Conservation (phyloP, 2,113 vertebrate genomes). For the Stigmatopora argus region DNA sequence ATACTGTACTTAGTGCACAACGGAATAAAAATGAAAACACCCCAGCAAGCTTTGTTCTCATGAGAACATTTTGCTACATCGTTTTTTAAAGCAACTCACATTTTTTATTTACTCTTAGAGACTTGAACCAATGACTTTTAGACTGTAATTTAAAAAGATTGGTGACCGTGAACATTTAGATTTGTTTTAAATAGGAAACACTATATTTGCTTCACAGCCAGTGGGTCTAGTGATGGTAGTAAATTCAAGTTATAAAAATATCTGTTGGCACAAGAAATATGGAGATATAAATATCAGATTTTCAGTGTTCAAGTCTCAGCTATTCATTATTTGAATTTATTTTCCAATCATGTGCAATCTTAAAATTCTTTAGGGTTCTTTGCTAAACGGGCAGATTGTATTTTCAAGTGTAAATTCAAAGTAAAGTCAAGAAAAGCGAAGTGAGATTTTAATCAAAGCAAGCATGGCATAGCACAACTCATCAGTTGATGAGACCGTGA, state of each 20-base stretch:
- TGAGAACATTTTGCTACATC: background rate
- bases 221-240: background rate
- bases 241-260: conserved; percentile 3
- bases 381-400: conserved; percentile 2
- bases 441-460: conserved; percentile 29
- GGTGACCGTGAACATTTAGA: background rate
- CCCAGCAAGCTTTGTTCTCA: background rate
- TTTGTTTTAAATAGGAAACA: background rate
- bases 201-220: background rate
- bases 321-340: background rate
- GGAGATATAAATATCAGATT: background rate
- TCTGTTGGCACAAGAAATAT: background rate
- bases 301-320: no score
- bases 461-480: conserved; percentile 12
- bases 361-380: no score
- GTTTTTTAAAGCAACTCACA: background rate
- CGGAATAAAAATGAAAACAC: background rate
- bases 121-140: background rate
- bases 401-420: conserved; percentile 13
- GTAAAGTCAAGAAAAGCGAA: conserved; percentile 9
- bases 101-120: conserved; percentile 3
- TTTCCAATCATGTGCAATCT: background rate
- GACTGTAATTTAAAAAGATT: background rate
- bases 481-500: conserved; percentile 15
- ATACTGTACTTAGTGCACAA: background rate